Base-by-base conservation (phyloP, 2,888 invertebrate species). In the Athetis lepigone region DNA sequence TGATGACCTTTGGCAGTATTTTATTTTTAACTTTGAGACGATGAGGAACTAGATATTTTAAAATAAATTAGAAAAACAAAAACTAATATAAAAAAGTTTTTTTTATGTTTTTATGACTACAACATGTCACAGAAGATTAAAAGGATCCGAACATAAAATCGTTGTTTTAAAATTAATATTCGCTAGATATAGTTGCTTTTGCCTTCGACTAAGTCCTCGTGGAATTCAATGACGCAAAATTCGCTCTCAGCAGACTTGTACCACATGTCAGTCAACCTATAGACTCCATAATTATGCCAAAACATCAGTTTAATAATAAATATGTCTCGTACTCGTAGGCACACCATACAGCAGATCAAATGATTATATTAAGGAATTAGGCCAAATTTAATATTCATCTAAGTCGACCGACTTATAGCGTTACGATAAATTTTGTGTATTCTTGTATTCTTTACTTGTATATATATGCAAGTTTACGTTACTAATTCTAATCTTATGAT, bases 341-440 rank as follows among this genome's bases (percentile, higher is more conserved):
- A 36, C 2, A 23, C 9, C 13, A 8, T 43, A 3, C 5, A 64
- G 5, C 8, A 19, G 1, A 18, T 0, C 19, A 18, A 0, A 13
- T 19, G 1, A 39, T 36, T 18, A 1, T 33, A 6, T 27, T 3
- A 25, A 6, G 9, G 47, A 49, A 33, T 47, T n/a, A 63, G 45
- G 36, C 1, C 64, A 45, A 23, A 43, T 37, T 4, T n/a, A 42
- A 19, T 40, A 37, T 51, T 27, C 37, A 39, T 51, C 13, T 33
- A 23, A 39, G 13, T 42, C 7, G 1, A 4, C 5, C 33, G 18
- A 19, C 16, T 27, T 6, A 42, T 27, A 8, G 11, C n/a, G 18
- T 9, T 27, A 9, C 19, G 8, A 49, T 52, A 39, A 46, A 43
- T 60, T 75, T 40, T 29, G 47, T 55, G 51, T 43, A 51, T 13